Conservation (phyloP, 1,140 invertebrate genomes). For the Apolygus lucorum region DNA sequence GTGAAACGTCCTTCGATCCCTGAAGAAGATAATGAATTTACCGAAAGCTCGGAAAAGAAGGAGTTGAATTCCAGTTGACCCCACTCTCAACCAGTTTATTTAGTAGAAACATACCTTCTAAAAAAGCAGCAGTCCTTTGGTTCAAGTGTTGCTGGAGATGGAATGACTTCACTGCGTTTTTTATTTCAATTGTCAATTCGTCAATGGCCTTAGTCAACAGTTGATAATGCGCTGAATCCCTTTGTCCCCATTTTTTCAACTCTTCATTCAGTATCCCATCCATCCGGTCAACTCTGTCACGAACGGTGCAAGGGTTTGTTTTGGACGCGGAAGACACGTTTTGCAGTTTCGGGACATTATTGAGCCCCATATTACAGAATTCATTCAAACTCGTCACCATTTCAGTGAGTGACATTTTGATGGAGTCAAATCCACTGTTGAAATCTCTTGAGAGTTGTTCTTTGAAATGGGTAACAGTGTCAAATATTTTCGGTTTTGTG, state of each 20-base stretch:
- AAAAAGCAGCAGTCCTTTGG: neutral
- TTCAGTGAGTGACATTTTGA: neutral
- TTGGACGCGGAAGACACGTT: neutral
- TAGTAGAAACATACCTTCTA: neutral
- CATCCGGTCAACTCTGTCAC: neutral
- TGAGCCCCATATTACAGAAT: neutral
- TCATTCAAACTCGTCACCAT: neutral
- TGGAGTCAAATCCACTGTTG: neutral
- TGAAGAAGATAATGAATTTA: too few relatives aligned
- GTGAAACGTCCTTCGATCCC: too few relatives aligned
- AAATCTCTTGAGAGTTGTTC: neutral
- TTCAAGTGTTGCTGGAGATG: neutral
- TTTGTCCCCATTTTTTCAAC: neutral
- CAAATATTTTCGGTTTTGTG: neutral
- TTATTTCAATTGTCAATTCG: constrained; percentile 4
- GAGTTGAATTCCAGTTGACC: too few relatives aligned
- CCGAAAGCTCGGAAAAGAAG: too few relatives aligned
- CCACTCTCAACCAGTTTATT: too few relatives aligned
- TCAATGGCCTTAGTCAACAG: neutral
- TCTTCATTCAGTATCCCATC: neutral
- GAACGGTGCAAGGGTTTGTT: neutral
- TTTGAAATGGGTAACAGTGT: neutral
- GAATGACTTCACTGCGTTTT: neutral
- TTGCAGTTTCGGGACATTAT: neutral
- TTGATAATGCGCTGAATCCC: neutral